phyloP scores from a whole-genome alignment of 2,888 invertebrate genomes.

The Disparrhopalites patrizii region DNA sequence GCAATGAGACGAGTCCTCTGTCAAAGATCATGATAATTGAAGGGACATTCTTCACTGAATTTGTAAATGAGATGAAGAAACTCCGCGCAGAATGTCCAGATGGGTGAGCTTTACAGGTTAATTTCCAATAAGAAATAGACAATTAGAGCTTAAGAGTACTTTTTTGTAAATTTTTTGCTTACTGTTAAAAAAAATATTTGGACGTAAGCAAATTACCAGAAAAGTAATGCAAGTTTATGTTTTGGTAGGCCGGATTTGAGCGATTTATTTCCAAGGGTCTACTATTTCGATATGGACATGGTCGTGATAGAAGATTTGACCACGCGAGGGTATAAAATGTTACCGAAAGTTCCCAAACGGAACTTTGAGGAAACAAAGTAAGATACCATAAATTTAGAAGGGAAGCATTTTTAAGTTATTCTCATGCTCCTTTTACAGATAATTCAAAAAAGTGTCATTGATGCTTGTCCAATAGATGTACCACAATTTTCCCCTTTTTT shows the following conservation, averaged over 20 bases:
- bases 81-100: neutral
- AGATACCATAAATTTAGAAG: no score
- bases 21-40: neutral
- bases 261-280: conserved; percentile 12
- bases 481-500: no score
- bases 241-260: neutral
- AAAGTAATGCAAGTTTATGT: no score
- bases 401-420: no score
- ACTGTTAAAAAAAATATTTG: neutral
- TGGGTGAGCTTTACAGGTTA: no score
- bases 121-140: no score
- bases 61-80: neutral
- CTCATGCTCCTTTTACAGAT: no score
- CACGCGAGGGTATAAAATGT: conserved; percentile 3
- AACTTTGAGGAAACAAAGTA: conserved; percentile 15
- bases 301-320: conserved; percentile 17
- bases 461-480: no score
- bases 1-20: neutral
- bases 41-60: neutral
- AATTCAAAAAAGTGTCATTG: no score
- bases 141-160: no score
- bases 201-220: no score
- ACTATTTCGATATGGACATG: neutral
- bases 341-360: neutral
- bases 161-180: neutral